Conservation (phyloP, 1,140 invertebrate genomes). For the Dryas iulia region DNA sequence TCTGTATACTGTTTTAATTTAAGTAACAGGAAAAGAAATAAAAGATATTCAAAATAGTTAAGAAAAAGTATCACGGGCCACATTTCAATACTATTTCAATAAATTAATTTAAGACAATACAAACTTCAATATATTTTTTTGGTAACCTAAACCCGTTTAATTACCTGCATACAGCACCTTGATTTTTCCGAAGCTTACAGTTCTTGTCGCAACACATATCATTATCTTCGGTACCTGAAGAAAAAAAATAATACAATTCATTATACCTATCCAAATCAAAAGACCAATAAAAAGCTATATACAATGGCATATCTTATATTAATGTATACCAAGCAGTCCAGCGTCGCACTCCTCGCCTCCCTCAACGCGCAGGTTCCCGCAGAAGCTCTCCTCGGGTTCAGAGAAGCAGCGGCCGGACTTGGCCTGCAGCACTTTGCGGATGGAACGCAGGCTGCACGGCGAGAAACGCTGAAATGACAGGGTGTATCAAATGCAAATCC, state of each 20-base stretch:
- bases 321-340: constrained; percentile 86
- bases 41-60: no score
- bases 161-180: constrained; percentile 92
- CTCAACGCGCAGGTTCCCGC: constrained; percentile 95
- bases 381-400: constrained; percentile 96
- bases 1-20: no score
- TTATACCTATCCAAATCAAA: no score
- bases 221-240: constrained; percentile 90
- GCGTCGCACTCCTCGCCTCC: constrained; percentile 97
- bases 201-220: constrained; percentile 96
- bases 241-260: no score
- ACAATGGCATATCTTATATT: no score
- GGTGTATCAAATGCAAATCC: no score
- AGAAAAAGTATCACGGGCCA: no score
- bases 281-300: no score
- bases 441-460: constrained; percentile 94
- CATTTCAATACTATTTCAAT: no score
- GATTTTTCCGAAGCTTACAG: constrained; percentile 90
- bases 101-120: no score
- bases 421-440: constrained; percentile 94
- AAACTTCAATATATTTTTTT: no score
- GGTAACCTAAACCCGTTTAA: background rate
- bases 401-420: constrained; percentile 96
- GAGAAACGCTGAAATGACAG: constrained; percentile 93
- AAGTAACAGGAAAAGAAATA: no score